Percentiles rank a stretch among this genome's conserved stretches.
Evolutionary conservation across 2,113 vertebrate genomes (phyloP).

Genomic region (Boulengerochromis microlepis): DNA sequence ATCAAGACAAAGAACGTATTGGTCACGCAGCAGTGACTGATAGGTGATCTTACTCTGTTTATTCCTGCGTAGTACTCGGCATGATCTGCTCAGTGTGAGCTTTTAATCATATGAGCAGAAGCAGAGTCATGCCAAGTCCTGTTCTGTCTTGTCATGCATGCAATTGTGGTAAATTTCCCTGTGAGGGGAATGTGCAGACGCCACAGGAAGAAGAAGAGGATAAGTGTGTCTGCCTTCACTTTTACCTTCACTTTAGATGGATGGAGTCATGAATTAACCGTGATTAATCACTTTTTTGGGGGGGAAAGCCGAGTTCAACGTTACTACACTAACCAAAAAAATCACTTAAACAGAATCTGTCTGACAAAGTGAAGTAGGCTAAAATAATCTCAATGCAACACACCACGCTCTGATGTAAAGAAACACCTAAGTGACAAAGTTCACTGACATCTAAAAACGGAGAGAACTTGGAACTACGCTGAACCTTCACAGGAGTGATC

Average conservation of each 20-base stretch:
- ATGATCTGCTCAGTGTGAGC: neutral
- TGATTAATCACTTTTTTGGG: neutral
- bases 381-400: neutral
- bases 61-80: neutral
- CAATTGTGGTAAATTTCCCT: neutral
- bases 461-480: neutral
- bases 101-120: neutral
- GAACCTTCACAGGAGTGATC: neutral
- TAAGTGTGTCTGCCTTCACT: neutral
- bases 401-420: neutral
- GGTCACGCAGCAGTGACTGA: neutral
- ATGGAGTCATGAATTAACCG: neutral
- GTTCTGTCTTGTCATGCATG: neutral
- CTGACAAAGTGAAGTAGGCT: neutral
- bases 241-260: neutral
- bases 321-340: neutral
- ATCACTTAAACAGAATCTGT: neutral
- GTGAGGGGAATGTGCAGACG: neutral
- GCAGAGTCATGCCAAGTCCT: neutral
- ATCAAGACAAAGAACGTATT: neutral
- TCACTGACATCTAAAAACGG: neutral
- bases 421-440: neutral
- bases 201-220: neutral
- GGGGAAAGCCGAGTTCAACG: rapidly evolving
- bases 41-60: neutral